Evolutionary conservation across 2,888 invertebrate species (phyloP).

Genomic region (Allacma fusca): DNA sequence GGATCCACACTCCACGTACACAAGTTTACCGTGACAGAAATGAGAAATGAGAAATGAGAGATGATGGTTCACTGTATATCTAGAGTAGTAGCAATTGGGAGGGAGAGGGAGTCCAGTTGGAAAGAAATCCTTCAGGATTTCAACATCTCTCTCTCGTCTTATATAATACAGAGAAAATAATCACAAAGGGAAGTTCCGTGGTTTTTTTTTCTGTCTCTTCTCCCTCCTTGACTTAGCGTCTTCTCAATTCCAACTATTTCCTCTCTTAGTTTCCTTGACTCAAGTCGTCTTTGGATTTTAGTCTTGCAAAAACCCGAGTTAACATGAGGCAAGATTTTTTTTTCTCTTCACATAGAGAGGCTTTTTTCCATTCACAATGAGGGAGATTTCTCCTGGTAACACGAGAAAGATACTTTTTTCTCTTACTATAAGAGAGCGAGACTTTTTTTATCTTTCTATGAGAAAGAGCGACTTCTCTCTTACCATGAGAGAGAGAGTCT

Average conservation of each 20-base stretch:
- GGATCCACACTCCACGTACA: constrained; percentile 4
- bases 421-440: too few relatives aligned
- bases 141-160: constrained; percentile 25
- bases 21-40: constrained; percentile 24
- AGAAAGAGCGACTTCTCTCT: too few relatives aligned
- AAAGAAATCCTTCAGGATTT: constrained; percentile 30
- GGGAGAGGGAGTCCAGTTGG: neutral
- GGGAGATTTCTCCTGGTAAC: neutral
- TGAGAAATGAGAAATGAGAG: constrained; percentile 24
- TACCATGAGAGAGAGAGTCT: too few relatives aligned
- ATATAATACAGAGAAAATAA: constrained; percentile 11
- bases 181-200: neutral
- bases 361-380: neutral
- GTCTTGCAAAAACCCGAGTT: neutral
- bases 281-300: too few relatives aligned
- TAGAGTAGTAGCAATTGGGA: neutral
- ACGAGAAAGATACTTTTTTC: too few relatives aligned
- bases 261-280: neutral
- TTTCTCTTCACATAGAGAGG: neutral
- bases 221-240: neutral
- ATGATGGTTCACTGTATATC: neutral
- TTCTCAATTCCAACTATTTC: constrained; percentile 2
- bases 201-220: constrained; percentile 1
- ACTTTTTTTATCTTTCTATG: too few relatives aligned
- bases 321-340: neutral